These are phyloP conservation scores for Drosophila erecta DNA, from an alignment of 1,140 invertebrate species.

Conservation along the genomic window DNA sequence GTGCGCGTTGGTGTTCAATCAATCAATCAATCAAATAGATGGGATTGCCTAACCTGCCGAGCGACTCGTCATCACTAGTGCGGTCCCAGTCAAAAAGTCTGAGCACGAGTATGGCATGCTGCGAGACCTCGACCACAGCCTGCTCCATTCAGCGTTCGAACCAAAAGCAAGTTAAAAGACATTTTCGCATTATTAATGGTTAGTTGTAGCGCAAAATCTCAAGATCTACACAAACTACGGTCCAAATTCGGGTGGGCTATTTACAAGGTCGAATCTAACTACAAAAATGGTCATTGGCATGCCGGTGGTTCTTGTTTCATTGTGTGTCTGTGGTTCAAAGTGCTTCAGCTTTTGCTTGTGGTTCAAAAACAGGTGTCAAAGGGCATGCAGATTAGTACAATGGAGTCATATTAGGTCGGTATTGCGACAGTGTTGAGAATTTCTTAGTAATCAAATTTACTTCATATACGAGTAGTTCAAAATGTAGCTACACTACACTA, in stretches of 20 bases:
- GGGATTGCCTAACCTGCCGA: slow-evolving; percentile 89
- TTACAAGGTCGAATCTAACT: slow-evolving; percentile 37
- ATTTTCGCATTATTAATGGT: slow-evolving; percentile 64
- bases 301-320: slow-evolving; percentile 16
- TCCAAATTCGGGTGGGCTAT: slow-evolving; percentile 21
- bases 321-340: slow-evolving; percentile 30
- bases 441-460: too few relatives aligned
- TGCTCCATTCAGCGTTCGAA: slow-evolving; percentile 57
- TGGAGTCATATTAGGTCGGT: slow-evolving; percentile 6
- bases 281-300: slow-evolving; percentile 28
- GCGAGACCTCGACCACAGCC: slow-evolving; percentile 84
- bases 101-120: slow-evolving; percentile 84
- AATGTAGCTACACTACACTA: too few relatives aligned
- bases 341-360: slow-evolving; percentile 36
- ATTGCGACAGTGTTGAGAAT: slow-evolving; percentile 6
- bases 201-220: slow-evolving; percentile 37
- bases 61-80: slow-evolving; percentile 90
- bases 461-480: too few relatives aligned
- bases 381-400: slow-evolving; percentile 20
- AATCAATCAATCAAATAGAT: slow-evolving; percentile 31
- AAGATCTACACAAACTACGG: slow-evolving; percentile 33
- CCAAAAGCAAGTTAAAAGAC: slow-evolving; percentile 63
- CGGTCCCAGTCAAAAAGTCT: slow-evolving; percentile 93
- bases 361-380: slow-evolving; percentile 19
- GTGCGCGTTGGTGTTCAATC: slow-evolving; percentile 29